Evolutionary conservation across 2,797 vertebrate species (phyloP), one percentile per base, ranked within the genome.

Genomic region (Xiphophorus birchmanni): DNA sequence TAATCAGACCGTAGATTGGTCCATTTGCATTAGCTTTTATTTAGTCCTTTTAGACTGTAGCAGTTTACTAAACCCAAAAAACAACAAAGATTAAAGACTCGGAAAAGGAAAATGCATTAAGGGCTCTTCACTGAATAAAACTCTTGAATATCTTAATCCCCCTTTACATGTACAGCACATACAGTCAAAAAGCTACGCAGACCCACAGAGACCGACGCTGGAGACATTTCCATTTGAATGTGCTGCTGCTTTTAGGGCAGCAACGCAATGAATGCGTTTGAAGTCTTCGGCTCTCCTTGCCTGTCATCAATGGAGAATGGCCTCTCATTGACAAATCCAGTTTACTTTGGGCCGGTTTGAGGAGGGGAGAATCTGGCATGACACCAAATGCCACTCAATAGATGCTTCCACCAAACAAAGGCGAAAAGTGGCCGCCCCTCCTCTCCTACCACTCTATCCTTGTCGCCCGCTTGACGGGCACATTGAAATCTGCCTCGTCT

Each of bases 381-480:
- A 90, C 92, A 94, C 94, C 95, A 95, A 93, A 89, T 80, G 88
- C 84, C 88, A 89, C 92, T 95, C 90, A 91, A 93, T 93, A 82
- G 90, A 93, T 85, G 87, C 82, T 91, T 89, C 85, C 73, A 71
- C 79, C 48, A 83, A 87, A 95, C 91, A 92, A 91, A 93, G 73
- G 78, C 78, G 74, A 83, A 91, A 93, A 91, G 90, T 86, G 89
- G 81, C 87, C 8, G 35, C 86, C 86, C 89, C 81, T 83, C 84
- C 86, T 83, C 80, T 85, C 81, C 82, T 87, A 86, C 87, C 89
- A 78, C 77, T 82, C 82, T 5, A 80, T 90, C 79, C 81, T 84
- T 13, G 45, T 84, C 87, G 90, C 82, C 88, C 84, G 84, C 88
- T 84, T 80, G 84, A 92, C 91, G 82, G 90, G 80, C 88, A 80